A percentile compares a stretch with the other conserved stretches of the same genome.
These are phyloP conservation scores for Caenorhabditis uteleia DNA, from an alignment of 2,888 invertebrate genomes.

Conservation along the genomic window DNA sequence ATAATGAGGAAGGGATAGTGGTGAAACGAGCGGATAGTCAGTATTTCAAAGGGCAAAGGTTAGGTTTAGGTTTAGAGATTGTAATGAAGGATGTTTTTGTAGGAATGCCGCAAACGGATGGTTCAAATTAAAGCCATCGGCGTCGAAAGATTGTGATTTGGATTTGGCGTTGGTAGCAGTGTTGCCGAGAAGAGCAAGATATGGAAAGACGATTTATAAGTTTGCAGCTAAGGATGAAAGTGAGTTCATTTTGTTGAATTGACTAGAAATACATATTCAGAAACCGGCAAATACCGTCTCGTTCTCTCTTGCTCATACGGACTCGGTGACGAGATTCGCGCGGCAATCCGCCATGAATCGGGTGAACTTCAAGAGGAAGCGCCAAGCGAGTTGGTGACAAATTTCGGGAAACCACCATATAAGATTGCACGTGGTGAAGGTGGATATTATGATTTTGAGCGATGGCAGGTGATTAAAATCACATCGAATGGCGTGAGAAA, in stretches of 20 bases:
- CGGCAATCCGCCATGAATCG: conserved; percentile 12
- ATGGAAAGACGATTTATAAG: conserved; percentile 41
- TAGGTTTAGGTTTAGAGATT: too few species aligned
- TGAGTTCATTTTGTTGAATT: neutral
- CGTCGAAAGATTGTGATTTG: conserved; percentile 53
- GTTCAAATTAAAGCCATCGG: conserved; percentile 68
- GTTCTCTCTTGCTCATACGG: conserved; percentile 23
- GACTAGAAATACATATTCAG: conserved; percentile 8
- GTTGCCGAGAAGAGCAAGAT: conserved; percentile 18
- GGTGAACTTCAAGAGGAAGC: conserved; percentile 25
- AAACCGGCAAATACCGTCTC: conserved; percentile 10
- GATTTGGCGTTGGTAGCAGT: conserved; percentile 64
- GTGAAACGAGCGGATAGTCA: conserved; percentile 56
- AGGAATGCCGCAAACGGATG: conserved; percentile 48
- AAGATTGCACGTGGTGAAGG: conserved; percentile 19
- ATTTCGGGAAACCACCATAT: conserved; percentile 10
- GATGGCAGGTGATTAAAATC: conserved; percentile 62
- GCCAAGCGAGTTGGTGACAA: conserved; percentile 17
- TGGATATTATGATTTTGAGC: conserved; percentile 42
- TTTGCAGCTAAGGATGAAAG: conserved; percentile 51
- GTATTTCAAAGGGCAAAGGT: conserved; percentile 45
- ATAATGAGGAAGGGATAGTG: conserved; percentile 66
- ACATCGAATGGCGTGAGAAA: conserved; percentile 61
- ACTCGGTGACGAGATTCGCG: conserved; percentile 9
- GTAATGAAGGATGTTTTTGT: too few species aligned